Percentiles rank a stretch among this genome's conserved stretches.
Conservation (phyloP, 1,140 invertebrate species). For the Brachionus plicatilis region DNA sequence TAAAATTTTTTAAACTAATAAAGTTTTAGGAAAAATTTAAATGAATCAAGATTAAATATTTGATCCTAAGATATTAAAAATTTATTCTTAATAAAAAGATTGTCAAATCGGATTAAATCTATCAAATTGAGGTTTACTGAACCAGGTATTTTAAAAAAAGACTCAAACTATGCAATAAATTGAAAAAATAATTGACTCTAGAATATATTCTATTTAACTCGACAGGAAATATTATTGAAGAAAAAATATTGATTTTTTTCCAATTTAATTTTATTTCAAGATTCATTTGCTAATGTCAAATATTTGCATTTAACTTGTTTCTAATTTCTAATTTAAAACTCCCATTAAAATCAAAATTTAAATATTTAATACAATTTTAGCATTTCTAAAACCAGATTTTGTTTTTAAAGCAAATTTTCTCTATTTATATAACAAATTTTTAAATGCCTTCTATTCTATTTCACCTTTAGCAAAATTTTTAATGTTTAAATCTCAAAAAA, state of each 20-base stretch:
- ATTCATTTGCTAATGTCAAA: not conserved
- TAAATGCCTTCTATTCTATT: not conserved
- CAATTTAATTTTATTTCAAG: not conserved
- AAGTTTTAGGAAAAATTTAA: not conserved
- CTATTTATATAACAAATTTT: not conserved
- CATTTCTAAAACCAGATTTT: not conserved
- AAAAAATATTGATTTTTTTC: not conserved
- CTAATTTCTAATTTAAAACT: not conserved
- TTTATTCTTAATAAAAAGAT: not conserved
- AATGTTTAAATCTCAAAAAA: too few species aligned
- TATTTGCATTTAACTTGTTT: not conserved
- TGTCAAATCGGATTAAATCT: not conserved
- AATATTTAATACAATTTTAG: not conserved
- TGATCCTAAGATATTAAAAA: not conserved
- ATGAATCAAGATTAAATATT: not conserved
- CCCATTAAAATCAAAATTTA: not conserved
- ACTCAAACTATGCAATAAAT: not conserved
- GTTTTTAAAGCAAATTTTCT: not conserved
- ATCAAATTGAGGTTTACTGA: not conserved
- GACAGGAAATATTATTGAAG: not conserved
- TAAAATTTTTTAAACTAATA: not conserved
- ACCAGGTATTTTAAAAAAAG: not conserved
- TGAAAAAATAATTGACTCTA: not conserved
- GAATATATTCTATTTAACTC: not conserved
- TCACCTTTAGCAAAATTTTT: not conserved